Percentiles rank a stretch among this genome's conserved stretches.
phyloP scores from a whole-genome alignment of 2,797 vertebrate species.

The Champsocephalus esox region DNA sequence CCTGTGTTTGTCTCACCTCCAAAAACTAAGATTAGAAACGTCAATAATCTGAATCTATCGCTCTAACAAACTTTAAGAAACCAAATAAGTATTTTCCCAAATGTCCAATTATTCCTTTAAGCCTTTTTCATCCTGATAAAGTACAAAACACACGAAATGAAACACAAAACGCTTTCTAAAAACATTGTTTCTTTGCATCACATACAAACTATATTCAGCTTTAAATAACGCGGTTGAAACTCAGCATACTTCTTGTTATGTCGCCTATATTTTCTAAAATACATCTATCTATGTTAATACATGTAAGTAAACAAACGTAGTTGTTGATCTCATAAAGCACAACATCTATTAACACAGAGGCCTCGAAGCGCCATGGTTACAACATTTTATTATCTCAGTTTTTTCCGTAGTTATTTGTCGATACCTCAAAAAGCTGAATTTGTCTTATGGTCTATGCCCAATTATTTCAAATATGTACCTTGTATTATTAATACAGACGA shows the following conservation, averaged over 20 bases:
- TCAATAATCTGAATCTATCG: no score
- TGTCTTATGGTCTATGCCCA: no score
- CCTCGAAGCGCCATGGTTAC: no score
- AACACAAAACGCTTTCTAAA: conserved; percentile 20
- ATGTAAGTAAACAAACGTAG: conserved; percentile 47
- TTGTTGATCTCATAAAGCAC: conserved; percentile 38
- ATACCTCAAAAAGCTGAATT: no score
- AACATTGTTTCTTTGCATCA: conserved; percentile 30
- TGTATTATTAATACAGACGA: no score
- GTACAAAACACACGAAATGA: conserved; percentile 39
- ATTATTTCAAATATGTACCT: no score
- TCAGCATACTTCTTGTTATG: conserved; percentile 35
- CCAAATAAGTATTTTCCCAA: conserved; percentile 1
- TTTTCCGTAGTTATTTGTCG: no score
- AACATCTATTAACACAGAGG: conserved; percentile 9
- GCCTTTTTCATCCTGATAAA: conserved; percentile 9
- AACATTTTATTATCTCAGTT: no score
- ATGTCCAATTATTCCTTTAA: conserved; percentile 1
- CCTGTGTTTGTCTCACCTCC: no score
- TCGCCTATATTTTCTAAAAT: conserved; percentile 45
- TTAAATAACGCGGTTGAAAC: conserved; percentile 42
- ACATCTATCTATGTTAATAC: conserved; percentile 50
- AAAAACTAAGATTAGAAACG: no score
- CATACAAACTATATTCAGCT: conserved; percentile 48
- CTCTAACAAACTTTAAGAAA: background rate